Conservation (phyloP, 2,888 invertebrate species). For the Galeruca laticollis region DNA sequence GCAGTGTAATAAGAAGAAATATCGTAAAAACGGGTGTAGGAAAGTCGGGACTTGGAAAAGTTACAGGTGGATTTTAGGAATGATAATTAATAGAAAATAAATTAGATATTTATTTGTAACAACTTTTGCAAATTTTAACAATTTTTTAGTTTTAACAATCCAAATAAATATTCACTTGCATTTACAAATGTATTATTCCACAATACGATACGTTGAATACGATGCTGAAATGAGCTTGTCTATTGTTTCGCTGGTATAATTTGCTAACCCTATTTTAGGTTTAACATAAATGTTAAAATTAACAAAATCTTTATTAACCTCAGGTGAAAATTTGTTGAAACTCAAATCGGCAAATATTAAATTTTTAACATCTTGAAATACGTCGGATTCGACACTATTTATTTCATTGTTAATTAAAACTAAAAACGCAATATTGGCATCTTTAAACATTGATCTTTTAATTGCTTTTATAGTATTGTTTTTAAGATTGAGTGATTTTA, state of each 20-base stretch:
- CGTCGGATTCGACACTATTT: not conserved
- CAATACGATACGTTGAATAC: not conserved
- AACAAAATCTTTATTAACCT: not conserved
- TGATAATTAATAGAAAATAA: too few relatives aligned
- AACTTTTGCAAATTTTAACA: too few relatives aligned
- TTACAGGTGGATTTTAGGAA: too few relatives aligned
- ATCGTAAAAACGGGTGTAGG: too few relatives aligned
- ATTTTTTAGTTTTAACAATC: not conserved
- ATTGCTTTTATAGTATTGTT: not conserved
- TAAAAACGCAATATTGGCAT: not conserved
- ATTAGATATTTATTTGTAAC: too few relatives aligned
- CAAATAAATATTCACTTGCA: not conserved
- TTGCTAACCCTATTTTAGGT: not conserved
- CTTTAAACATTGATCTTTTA: not conserved
- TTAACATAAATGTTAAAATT: not conserved
- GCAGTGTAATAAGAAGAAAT: too few relatives aligned
- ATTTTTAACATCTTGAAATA: not conserved
- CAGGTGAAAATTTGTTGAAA: not conserved
- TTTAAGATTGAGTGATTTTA: not conserved
- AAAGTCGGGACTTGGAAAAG: too few relatives aligned
- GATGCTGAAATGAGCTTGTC: not conserved
- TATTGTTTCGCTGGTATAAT: not conserved
- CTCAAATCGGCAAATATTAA: not conserved
- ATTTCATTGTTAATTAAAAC: not conserved
- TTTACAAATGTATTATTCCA: not conserved